phyloP scores from a whole-genome alignment of 2,113 vertebrate genomes.

The Australoheros scitulus region DNA sequence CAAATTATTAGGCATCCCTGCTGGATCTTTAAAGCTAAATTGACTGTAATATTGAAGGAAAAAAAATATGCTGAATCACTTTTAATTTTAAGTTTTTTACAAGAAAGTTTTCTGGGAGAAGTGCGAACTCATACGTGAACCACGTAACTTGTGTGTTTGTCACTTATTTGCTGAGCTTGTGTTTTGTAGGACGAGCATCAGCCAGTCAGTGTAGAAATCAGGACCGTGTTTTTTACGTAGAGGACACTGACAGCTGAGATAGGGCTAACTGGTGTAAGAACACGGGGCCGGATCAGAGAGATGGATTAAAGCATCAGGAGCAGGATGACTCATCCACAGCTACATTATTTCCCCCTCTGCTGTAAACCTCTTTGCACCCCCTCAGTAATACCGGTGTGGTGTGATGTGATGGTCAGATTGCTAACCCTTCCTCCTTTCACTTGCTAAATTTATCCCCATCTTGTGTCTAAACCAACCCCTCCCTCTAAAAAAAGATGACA shows the following conservation, averaged over 20 bases:
- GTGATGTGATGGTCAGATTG: constrained; percentile 52
- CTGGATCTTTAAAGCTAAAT: neutral
- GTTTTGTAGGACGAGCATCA: neutral
- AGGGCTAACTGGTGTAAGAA: neutral
- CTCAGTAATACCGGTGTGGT: neutral
- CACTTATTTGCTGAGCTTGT: neutral
- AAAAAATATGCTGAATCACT: neutral
- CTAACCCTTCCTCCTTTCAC: constrained; percentile 34
- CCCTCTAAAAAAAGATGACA: constrained; percentile 63
- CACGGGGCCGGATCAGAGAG: constrained; percentile 14
- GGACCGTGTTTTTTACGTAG: neutral
- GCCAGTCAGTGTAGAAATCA: neutral
- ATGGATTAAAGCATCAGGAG: constrained; percentile 52
- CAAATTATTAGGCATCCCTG: neutral
- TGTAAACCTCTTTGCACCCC: constrained; percentile 27
- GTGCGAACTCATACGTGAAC: too few species aligned
- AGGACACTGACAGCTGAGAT: neutral
- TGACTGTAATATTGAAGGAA: neutral
- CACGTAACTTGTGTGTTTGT: too few species aligned
- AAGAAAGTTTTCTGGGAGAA: neutral
- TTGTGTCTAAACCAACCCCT: neutral
- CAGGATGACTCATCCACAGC: constrained; percentile 58
- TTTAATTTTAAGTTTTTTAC: neutral
- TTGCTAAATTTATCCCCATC: constrained; percentile 61
- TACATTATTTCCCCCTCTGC: constrained; percentile 10